phyloP scores from a whole-genome alignment of 2,113 vertebrate genomes.

The Syrmaticus mikado region DNA sequence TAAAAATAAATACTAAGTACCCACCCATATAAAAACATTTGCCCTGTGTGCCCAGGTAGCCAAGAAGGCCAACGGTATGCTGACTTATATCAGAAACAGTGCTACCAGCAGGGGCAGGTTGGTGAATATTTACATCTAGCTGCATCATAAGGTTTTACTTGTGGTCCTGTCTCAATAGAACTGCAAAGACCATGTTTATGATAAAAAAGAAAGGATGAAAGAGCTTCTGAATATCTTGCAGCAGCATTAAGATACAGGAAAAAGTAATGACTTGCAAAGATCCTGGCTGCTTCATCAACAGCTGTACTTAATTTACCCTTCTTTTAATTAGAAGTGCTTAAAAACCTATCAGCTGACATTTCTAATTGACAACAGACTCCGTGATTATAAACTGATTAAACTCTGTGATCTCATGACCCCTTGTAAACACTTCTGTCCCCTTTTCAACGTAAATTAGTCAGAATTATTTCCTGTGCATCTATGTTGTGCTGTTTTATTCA shows the following conservation, averaged over 20 bases:
- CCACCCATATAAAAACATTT: background rate
- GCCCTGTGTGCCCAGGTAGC: too few species aligned
- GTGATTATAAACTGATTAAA: slow-evolving; percentile 53
- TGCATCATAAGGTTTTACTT: background rate
- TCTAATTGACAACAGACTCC: background rate
- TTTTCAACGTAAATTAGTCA: slow-evolving; percentile 27
- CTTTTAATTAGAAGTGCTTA: slow-evolving; percentile 42
- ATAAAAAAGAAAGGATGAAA: background rate
- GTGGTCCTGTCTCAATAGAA: background rate
- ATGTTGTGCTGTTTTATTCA: background rate
- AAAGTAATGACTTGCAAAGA: slow-evolving; percentile 15
- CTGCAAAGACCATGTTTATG: accelerated
- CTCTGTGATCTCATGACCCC: background rate
- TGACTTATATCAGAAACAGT: too few species aligned
- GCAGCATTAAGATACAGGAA: background rate
- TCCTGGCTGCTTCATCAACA: slow-evolving; percentile 20
- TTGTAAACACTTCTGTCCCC: slow-evolving; percentile 17
- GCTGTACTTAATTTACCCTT: slow-evolving; percentile 38
- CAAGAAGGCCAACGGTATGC: too few species aligned
- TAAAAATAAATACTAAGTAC: background rate
- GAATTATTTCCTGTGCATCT: background rate
- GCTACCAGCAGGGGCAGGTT: too few species aligned
- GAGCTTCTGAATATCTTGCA: background rate
- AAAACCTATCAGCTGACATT: slow-evolving; percentile 33
- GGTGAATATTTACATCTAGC: too few species aligned